A percentile compares a stretch with the other conserved stretches of the same genome.
These are phyloP conservation scores for Larimichthys crocea DNA, from an alignment of 2,113 vertebrate genomes.

Conservation along the genomic window DNA sequence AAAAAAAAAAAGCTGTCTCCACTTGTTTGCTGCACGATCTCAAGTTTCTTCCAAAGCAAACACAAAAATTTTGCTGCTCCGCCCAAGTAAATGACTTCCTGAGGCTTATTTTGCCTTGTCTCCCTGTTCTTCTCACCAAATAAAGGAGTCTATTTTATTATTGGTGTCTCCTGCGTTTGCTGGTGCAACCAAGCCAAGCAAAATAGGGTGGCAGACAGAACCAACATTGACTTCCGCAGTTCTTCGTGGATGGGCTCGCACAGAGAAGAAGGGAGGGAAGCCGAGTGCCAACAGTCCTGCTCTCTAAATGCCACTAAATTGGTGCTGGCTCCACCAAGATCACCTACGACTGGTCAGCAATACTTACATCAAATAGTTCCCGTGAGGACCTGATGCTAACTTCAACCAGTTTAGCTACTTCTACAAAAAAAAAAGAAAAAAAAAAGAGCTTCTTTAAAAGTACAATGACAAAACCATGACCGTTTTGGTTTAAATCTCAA, in stretches of 20 bases:
- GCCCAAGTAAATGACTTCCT: constrained; percentile 65
- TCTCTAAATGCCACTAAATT: constrained; percentile 72
- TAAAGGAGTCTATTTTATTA: constrained; percentile 63
- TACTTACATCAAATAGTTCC: constrained; percentile 15
- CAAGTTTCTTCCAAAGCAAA: constrained; percentile 40
- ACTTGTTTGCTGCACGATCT: constrained; percentile 42
- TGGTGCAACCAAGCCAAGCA: constrained; percentile 57
- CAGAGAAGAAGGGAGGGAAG: constrained; percentile 35
- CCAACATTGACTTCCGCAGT: constrained; percentile 63
- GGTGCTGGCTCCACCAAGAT: constrained; percentile 67
- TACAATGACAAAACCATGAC: constrained; percentile 15
- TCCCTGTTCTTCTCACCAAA: constrained; percentile 57
- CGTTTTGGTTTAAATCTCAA: not conserved
- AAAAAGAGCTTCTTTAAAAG: too few relatives aligned
- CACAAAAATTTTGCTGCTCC: constrained; percentile 42
- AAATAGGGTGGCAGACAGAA: constrained; percentile 78
- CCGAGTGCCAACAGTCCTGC: constrained; percentile 46
- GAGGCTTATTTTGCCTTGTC: constrained; percentile 39
- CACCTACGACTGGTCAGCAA: constrained; percentile 32
- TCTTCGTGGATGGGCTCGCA: constrained; percentile 50
- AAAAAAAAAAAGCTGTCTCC: constrained; percentile 1
- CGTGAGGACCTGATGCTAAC: not conserved
- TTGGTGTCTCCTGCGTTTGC: constrained; percentile 56
- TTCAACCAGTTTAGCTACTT: constrained; percentile 8
- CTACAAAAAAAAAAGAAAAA: not conserved